A percentile compares a stretch with the other conserved stretches of the same genome.
Conservation (phyloP, 2,113 vertebrate species). For the Rhabdornis inornatus region DNA sequence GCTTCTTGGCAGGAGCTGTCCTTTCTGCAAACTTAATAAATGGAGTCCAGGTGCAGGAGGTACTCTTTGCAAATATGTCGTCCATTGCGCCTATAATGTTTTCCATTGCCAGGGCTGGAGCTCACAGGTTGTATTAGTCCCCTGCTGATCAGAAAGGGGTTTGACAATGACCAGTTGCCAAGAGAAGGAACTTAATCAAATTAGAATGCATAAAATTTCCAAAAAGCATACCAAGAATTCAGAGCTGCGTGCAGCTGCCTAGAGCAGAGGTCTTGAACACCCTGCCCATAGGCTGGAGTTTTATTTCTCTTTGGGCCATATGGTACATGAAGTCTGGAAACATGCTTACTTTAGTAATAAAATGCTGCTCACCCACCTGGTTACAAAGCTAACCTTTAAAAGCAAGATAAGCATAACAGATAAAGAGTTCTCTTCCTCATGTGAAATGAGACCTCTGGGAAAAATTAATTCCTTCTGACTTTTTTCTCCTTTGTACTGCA, state of each 20-base stretch:
- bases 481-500: neutral
- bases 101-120: neutral
- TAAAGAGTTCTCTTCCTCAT: neutral
- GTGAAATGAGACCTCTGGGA: neutral
- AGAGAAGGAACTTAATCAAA: constrained; percentile 1
- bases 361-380: neutral
- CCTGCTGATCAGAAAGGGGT: neutral
- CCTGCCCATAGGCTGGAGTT: neutral
- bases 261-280: constrained; percentile 18
- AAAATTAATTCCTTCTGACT: neutral
- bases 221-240: neutral
- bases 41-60: constrained; percentile 47
- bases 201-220: constrained; percentile 1
- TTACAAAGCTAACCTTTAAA: constrained; percentile 1
- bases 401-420: constrained; percentile 30
- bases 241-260: neutral
- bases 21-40: constrained; percentile 59
- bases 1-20: constrained; percentile 55
- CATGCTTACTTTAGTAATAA: constrained; percentile 1
- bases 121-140: neutral
- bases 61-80: neutral
- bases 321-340: neutral
- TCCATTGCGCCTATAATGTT: neutral
- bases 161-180: neutral
- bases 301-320: constrained; percentile 2